Evolutionary conservation across 1,140 invertebrate species (phyloP), one percentile per base, ranked within the genome.

Genomic region (Brachionus rubens): DNA sequence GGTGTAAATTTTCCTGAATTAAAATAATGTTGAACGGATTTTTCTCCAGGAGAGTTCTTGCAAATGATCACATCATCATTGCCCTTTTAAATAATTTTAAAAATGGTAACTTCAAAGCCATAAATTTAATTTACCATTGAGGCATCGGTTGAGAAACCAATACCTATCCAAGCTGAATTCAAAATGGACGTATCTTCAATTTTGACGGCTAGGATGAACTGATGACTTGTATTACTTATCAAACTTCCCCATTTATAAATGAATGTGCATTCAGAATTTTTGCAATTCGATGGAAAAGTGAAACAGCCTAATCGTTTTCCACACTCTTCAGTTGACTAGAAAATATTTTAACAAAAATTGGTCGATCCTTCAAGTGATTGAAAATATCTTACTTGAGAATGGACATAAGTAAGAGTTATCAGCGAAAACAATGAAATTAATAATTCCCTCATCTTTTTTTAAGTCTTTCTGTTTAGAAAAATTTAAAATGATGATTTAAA

Each of bases 31-130:
- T 72, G 68, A 50, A 72, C 33, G n/a, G 68, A 72, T 50, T 26
- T 54, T 50, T 48, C 46, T 5, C 10, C 19, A 40, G n/a, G 28
- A 10, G 46, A 33, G 41, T 54, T 72, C 26, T 72, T 72, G 46
- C 68, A 72, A n/a, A 72, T 48, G 24, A 72, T 24, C 3, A 72
- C 68, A 40, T 72, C 68, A 40, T 72, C 68, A 50, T 72, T 72
- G 28, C 68, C 46, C 68, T 59, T 59, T 16, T 16, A n/a, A 14
- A 9, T 36, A 36, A 59, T 50, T 50, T 50, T 19, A 19, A 0
- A n/a, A 70, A 46, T n/a, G 2, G 6, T 46, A 9, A 19, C 5
- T 24, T 7, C 10, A 46, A 30, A 70, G 16, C 16, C 21, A 70
- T 10, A 19, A 14, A 70, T 21, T 21, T 28, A 47, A 19, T 36